phyloP scores from a whole-genome alignment of 2,113 vertebrate species.

The Cyphomyrus plagiostoma region DNA sequence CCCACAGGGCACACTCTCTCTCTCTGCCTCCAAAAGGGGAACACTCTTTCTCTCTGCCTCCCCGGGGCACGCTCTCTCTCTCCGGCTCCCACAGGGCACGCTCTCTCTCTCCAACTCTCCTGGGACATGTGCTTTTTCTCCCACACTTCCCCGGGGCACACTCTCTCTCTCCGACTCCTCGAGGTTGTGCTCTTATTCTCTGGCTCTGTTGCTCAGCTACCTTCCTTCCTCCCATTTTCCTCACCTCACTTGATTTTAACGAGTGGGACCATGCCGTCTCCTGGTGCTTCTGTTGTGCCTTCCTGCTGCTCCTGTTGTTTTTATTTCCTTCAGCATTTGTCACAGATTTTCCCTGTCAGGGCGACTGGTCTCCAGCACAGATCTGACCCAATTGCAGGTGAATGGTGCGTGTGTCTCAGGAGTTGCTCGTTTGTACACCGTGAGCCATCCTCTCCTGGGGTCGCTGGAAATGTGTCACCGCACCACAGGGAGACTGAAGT shows the following conservation, averaged over 20 bases:
- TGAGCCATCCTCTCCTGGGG: not conserved
- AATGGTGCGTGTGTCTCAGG: not conserved
- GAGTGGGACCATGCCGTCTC: not conserved
- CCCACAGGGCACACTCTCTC: too few relatives aligned
- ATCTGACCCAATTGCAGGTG: conserved; percentile 6
- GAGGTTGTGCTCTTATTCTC: not conserved
- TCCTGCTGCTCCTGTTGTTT: not conserved
- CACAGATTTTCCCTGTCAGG: not conserved
- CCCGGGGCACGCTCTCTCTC: too few relatives aligned
- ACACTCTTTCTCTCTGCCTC: too few relatives aligned
- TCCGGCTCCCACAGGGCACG: too few relatives aligned
- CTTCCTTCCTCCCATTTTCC: not conserved
- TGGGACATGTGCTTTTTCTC: too few relatives aligned
- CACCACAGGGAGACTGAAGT: not conserved
- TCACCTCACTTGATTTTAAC: not conserved
- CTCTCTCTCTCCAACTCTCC: too few relatives aligned
- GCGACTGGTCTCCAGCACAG: not conserved
- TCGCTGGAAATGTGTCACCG: not conserved
- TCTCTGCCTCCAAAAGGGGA: too few relatives aligned
- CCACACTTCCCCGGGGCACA: too few relatives aligned
- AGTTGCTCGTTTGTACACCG: not conserved
- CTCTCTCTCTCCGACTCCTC: not conserved
- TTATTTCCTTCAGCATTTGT: conserved; percentile 16
- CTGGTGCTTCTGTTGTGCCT: not conserved
- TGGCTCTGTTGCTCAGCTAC: not conserved